phyloP scores from a whole-genome alignment of 2,888 invertebrate species.

The Chalcis sispes region DNA sequence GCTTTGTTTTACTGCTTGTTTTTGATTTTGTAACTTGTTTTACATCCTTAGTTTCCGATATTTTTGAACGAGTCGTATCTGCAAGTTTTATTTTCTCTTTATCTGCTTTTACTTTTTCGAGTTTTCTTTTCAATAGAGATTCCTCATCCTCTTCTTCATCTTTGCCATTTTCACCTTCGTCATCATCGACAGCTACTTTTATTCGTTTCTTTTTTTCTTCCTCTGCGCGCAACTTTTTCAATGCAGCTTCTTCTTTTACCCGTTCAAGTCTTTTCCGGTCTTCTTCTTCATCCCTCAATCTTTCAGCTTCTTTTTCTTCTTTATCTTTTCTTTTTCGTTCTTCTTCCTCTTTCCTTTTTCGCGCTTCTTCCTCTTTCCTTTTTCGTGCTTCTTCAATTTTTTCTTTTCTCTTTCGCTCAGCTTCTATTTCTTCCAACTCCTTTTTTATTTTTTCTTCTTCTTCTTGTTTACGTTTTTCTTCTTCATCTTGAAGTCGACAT shows the following conservation, averaged over 20 bases:
- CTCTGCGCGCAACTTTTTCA: slow-evolving; percentile 27
- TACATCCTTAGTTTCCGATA: neutral
- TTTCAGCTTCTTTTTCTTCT: slow-evolving; percentile 39
- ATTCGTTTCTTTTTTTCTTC: slow-evolving; percentile 44
- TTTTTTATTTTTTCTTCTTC: slow-evolving; percentile 3
- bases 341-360: slow-evolving; percentile 20
- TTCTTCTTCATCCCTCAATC: slow-evolving; percentile 31
- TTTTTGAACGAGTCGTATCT: slow-evolving; percentile 43
- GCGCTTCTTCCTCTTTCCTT: slow-evolving; percentile 8
- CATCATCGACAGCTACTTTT: slow-evolving; percentile 47
- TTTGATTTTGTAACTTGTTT: slow-evolving; percentile 22
- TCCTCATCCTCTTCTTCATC: slow-evolving; percentile 46
- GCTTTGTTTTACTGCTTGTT: slow-evolving; percentile 42
- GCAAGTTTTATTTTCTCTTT: slow-evolving; percentile 63
- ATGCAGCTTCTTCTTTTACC: slow-evolving; percentile 43
- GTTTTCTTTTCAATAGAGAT: slow-evolving; percentile 58
- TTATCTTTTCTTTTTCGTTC: slow-evolving; percentile 11
- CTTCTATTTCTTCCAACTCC: neutral
- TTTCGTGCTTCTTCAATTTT: slow-evolving; percentile 8
- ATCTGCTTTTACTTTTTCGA: slow-evolving; percentile 70
- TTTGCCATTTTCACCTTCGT: slow-evolving; percentile 62
- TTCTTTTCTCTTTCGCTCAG: slow-evolving; percentile 18
- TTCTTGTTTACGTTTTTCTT: slow-evolving; percentile 8
- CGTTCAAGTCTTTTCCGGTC: slow-evolving; percentile 36
- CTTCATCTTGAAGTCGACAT: neutral